Evolutionary conservation across 2,888 invertebrate genomes (phyloP).

Genomic region (Drosophila paranaensis): DNA sequence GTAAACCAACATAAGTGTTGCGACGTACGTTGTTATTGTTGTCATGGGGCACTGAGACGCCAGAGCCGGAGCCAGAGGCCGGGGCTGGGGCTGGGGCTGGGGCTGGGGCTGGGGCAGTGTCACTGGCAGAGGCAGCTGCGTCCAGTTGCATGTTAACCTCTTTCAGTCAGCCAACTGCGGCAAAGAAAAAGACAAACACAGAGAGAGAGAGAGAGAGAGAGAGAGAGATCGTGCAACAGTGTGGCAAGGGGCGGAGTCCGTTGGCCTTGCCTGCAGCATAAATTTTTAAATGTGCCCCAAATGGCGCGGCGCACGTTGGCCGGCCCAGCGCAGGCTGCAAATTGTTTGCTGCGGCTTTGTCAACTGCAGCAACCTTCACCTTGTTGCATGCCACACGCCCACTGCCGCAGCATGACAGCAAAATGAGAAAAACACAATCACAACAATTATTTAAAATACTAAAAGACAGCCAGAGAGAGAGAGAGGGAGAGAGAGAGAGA

Average conservation of each 20-base stretch:
- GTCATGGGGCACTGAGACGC: constrained; percentile 46
- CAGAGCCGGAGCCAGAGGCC: not conserved
- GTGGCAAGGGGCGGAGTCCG: constrained; percentile 4
- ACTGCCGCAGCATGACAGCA: constrained; percentile 30
- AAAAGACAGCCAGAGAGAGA: not conserved
- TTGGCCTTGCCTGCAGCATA: constrained; percentile 69
- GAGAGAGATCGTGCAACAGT: not conserved
- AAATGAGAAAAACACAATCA: constrained; percentile 31
- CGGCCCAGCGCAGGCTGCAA: constrained; percentile 14
- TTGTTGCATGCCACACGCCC: constrained; percentile 56
- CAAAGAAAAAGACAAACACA: constrained; percentile 29
- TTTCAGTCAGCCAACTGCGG: constrained; percentile 41
- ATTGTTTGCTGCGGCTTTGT: constrained; percentile 71
- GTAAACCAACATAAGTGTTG: constrained; percentile 81
- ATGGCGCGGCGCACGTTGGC: constrained; percentile 15
- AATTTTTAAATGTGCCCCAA: constrained; percentile 73
- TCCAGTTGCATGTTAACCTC: constrained; percentile 46
- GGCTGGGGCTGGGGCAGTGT: not conserved
- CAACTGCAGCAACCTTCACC: constrained; percentile 77
- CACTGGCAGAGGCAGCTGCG: constrained; percentile 5
- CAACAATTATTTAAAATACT: constrained; percentile 15
- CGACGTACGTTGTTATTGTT: constrained; percentile 75
- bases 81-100: not conserved
- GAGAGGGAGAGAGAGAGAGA: not conserved
- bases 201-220: no score